A percentile compares a stretch with the other conserved stretches of the same genome.
These are phyloP conservation scores for Ischnus inquisitorius DNA, from an alignment of 2,888 invertebrate genomes.

Conservation along the genomic window DNA sequence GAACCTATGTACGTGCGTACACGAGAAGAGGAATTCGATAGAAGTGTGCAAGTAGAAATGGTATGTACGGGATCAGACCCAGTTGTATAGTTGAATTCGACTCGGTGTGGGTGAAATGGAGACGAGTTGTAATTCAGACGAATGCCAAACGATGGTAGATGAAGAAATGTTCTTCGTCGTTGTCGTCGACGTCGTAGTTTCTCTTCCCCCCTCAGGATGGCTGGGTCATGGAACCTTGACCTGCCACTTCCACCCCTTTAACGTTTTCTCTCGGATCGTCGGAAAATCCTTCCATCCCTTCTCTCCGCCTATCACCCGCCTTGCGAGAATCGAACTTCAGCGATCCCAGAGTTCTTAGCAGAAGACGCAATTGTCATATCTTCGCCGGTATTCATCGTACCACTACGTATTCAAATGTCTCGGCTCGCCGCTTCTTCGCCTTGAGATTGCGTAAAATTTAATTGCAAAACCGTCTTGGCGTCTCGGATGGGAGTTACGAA, in stretches of 20 bases:
- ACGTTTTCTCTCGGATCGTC: conserved; percentile 39
- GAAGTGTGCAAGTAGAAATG: not conserved
- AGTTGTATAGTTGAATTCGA: not conserved
- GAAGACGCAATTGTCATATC: conserved; percentile 7
- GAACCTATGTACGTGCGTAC: not conserved
- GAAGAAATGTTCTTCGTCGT: not conserved
- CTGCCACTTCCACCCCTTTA: conserved; percentile 60
- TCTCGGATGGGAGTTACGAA: conserved; percentile 17
- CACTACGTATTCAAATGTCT: conserved; percentile 40
- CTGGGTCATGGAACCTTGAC: conserved; percentile 76
- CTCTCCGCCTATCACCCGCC: not conserved
- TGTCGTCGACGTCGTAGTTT: not conserved
- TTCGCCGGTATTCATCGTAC: not conserved
- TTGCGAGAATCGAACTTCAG: conserved; percentile 8
- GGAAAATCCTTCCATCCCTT: conserved; percentile 6
- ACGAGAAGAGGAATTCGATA: not conserved
- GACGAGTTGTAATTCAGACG: conserved; percentile 64
- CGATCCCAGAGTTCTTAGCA: not conserved
- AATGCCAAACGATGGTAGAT: conserved; percentile 40
- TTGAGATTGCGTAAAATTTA: conserved; percentile 63
- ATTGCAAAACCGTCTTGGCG: conserved; percentile 40
- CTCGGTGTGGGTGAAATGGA: not conserved
- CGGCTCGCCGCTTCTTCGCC: not conserved
- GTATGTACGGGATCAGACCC: not conserved
- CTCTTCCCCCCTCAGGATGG: conserved; percentile 60